Evolutionary conservation across 2,888 invertebrate species (phyloP), one percentile per base, ranked within the genome.

Genomic region (Eutolmus rufibarbis): DNA sequence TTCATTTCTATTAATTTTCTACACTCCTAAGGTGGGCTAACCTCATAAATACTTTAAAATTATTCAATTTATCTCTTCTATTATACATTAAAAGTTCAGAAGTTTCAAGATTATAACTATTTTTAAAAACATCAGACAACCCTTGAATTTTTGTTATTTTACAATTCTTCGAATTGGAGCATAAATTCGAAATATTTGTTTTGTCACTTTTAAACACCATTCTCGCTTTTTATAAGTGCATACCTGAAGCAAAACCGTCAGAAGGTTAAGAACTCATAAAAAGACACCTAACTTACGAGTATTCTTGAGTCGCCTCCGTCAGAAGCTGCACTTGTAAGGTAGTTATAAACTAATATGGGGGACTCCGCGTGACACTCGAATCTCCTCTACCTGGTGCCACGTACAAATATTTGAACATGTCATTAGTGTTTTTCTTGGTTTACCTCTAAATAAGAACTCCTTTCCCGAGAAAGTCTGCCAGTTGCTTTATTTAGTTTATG

Each of bases 351-450:
- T 66, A 66, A 78, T 78, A 78, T 43, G 43, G 43, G 78, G 43
- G 37, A 78, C 43, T 78, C 78, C 46, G 43, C 78, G 78, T 78
- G 78, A 78, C 78, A 78, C 78, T 78, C 78, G 43, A 78, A 43
- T 43, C 78, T 43, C 40, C 12, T 78, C 23, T 78, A 43, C 37
- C 78, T 78, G 78, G 78, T 78, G 78, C 78, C 40, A 43, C 78
- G 78, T 43, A 78, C 43, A 78, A 78, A 78, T 78, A 78, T 78
- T 78, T 78, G 43, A 78, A 43, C 40, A 40, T 78, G 40, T 78
- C 78, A 81, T 81, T 81, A 81, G 51, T 56, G 56, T 31, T 56
- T 81, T 81, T 81, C 81, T 56, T 57, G 81, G 28, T 16, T 28
- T 31, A 57, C 28, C 31, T 81, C 51, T 34, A 31, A 81, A 81